phyloP scores from a whole-genome alignment of 2,888 invertebrate species.

The Eucriotettix oculatus region DNA sequence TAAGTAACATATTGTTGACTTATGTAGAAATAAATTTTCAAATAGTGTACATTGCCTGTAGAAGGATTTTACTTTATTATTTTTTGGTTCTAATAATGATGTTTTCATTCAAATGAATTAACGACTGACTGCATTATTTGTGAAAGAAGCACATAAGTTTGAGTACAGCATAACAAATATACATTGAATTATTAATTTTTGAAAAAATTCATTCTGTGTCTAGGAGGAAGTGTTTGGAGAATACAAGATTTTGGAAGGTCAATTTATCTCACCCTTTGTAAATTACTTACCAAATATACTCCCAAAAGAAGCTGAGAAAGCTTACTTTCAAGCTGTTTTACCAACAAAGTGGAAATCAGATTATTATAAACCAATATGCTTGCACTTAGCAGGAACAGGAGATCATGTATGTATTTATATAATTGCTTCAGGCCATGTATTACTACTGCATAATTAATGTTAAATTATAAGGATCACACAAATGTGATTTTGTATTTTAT shows the following conservation, averaged over 20 bases:
- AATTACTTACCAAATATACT: slow-evolving; percentile 71
- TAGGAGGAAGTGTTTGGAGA: slow-evolving; percentile 60
- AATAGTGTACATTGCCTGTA: too few relatives aligned
- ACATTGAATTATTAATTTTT: not conserved
- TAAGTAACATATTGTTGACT: slow-evolving; percentile 23
- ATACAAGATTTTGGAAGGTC: slow-evolving; percentile 66
- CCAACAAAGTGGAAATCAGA: slow-evolving; percentile 61
- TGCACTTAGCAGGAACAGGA: slow-evolving; percentile 94
- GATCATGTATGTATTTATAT: slow-evolving; percentile 63
- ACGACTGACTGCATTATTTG: too few relatives aligned
- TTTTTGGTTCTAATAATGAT: too few relatives aligned
- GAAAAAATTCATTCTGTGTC: slow-evolving; percentile 15
- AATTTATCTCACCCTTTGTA: slow-evolving; percentile 73
- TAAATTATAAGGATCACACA: not conserved
- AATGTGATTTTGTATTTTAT: not conserved
- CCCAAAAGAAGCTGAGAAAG: slow-evolving; percentile 64
- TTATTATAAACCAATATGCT: slow-evolving; percentile 63
- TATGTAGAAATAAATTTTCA: too few relatives aligned
- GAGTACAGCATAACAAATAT: too few relatives aligned
- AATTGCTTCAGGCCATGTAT: not conserved
- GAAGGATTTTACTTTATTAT: too few relatives aligned
- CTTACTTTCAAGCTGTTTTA: slow-evolving; percentile 69
- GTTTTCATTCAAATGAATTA: too few relatives aligned
- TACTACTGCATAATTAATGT: too few relatives aligned
- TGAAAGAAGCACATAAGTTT: too few relatives aligned